phyloP scores from a whole-genome alignment of 2,797 vertebrate species.

The Mormyrus hasselquistii region DNA sequence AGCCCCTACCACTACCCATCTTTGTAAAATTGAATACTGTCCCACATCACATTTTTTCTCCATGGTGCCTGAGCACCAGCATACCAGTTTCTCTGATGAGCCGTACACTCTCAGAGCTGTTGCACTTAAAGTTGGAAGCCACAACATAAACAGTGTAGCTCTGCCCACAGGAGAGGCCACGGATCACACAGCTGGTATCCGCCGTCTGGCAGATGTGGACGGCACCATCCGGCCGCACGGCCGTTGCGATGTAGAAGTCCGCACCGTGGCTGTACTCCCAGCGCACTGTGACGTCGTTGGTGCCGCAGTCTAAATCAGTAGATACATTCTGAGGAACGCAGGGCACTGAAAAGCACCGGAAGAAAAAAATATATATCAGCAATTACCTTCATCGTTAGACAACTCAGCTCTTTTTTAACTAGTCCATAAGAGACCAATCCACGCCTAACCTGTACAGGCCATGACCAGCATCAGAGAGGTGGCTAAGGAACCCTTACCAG shows the following conservation, averaged over 20 bases:
- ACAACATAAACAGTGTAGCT: conserved; percentile 49
- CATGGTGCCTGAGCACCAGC: background rate
- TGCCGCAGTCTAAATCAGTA: conserved; percentile 48
- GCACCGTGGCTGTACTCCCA: conserved; percentile 49
- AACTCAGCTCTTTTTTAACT: background rate
- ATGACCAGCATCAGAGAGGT: background rate
- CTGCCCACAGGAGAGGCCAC: conserved; percentile 56
- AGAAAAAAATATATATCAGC: background rate
- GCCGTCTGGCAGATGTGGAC: conserved; percentile 44
- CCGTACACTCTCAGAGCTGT: conserved; percentile 51
- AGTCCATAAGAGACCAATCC: background rate
- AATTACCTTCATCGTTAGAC: background rate
- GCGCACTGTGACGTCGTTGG: conserved; percentile 47
- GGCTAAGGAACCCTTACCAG: conserved; percentile 49
- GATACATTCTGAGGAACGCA: conserved; percentile 55
- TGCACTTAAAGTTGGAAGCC: conserved; percentile 58
- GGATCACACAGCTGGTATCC: conserved; percentile 44
- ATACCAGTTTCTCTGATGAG: conserved; percentile 60
- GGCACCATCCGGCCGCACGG: conserved; percentile 36
- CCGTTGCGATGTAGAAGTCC: conserved; percentile 48
- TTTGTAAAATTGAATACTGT: background rate
- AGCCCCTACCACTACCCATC: background rate
- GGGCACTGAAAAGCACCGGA: conserved; percentile 49
- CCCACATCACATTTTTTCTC: background rate
- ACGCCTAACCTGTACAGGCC: background rate